Base-by-base conservation (phyloP, 2,113 vertebrate species). In the Oenanthe oenanthe region DNA sequence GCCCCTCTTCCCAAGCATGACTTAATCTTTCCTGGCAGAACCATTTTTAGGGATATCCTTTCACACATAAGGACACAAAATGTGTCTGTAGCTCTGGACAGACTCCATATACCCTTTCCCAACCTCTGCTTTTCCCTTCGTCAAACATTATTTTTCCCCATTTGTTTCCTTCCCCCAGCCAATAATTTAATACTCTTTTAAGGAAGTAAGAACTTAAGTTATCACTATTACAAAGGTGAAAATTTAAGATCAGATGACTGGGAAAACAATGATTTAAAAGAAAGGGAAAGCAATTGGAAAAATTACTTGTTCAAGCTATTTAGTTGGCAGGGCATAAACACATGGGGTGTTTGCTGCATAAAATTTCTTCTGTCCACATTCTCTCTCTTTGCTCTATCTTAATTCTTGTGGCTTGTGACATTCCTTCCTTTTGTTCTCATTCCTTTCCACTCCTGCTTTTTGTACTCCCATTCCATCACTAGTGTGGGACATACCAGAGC, bases 21-120 rank as follows among this genome's bases (percentile, higher is more conserved):
- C 66, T 75, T 89, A 89, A 91, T 93, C 67, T 68, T 93, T 91
- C 74, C 71, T 91, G 85, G 82, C 87, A 94, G 84, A 92, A 62
- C 31, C 47, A 88, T 66, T 62, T 89, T 94, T 9, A 82, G 81
- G 57, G 70, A 95, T 78, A 89, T 76, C 38, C 54, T 73, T 89
- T 95, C 84, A 79, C 71, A 88, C 71, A 70, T 25, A 38, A 83
- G 68, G 75, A 89, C 79, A 87, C 62, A 93, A 73, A 85, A 75
- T 2, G 0, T 2, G 11, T 24, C 72, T 63, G 48, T 48, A 80
- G 45, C 61, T 85, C 57, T 50, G 50, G 45, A 45, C 21, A 78
- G 74, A 48, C 16, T 62, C 5, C 18, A 5, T 20, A 3, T 16
- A 63, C 12, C 34, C 31, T 73, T 74, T 53, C 57, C 32, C 13